phyloP scores from a whole-genome alignment of 2,113 vertebrate genomes.

The Saimiri boliviensis region DNA sequence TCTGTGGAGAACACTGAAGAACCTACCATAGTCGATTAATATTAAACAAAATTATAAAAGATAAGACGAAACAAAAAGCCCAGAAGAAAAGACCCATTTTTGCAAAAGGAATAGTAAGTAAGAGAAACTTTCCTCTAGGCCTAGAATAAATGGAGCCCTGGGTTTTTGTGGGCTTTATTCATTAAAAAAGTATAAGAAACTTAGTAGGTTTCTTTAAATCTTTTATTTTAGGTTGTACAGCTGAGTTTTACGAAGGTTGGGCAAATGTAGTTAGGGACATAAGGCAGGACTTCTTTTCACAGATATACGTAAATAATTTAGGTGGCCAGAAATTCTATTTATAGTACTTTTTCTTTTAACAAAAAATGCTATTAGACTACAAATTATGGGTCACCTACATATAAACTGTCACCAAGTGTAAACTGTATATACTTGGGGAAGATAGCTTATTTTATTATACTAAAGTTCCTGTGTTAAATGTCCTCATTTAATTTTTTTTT shows the following conservation, averaged over 20 bases:
- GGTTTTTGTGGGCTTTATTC: neutral
- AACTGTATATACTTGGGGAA: neutral
- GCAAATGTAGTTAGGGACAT: neutral
- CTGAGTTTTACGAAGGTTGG: neutral
- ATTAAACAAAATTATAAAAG: neutral
- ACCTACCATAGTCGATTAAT: neutral
- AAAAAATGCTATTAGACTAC: neutral
- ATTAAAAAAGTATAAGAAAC: neutral
- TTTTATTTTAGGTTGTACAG: neutral
- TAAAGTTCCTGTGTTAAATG: conserved; percentile 23
- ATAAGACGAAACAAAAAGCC: neutral
- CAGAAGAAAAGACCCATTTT: neutral
- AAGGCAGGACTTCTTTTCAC: neutral
- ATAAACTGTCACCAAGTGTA: neutral
- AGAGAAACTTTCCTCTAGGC: neutral
- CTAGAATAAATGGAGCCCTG: neutral
- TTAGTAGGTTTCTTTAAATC: neutral
- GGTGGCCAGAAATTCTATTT: neutral
- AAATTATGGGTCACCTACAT: neutral
- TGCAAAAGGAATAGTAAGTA: neutral
- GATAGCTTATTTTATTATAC: neutral
- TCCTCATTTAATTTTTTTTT: neutral
- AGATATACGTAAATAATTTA: neutral
- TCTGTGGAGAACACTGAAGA: neutral
- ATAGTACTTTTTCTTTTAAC: neutral